phyloP scores from a whole-genome alignment of 2,797 vertebrate genomes.

The Pangasius macronema region DNA sequence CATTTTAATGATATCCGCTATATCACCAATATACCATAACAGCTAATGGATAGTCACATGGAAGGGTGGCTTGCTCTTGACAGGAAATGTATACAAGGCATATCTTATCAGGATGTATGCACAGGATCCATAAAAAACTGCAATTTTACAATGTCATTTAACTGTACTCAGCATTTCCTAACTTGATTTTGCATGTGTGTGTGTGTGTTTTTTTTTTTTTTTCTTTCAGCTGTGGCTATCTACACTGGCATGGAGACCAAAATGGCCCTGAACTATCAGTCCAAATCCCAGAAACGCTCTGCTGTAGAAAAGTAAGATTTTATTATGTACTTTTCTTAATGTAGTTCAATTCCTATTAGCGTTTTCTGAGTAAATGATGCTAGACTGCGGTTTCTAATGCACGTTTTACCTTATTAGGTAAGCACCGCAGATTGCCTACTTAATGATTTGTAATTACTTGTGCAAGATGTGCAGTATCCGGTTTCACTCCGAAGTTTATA shows the following conservation, averaged over 20 bases:
- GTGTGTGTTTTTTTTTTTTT: neutral
- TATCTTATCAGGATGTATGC: neutral
- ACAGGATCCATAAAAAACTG: neutral
- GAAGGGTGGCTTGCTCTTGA: neutral
- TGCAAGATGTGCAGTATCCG: conserved; percentile 32
- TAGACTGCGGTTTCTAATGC: conserved; percentile 31
- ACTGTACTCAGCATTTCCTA: neutral
- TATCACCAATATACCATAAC: neutral
- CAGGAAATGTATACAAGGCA: neutral
- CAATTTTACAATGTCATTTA: neutral
- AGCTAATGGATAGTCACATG: neutral
- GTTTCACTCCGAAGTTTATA: conserved; percentile 35
- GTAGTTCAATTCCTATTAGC: conserved; percentile 9
- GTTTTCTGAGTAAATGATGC: conserved; percentile 2
- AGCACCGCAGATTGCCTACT: conserved; percentile 3
- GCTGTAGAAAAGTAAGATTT: conserved; percentile 93
- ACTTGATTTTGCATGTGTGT: neutral
- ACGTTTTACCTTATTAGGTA: conserved; percentile 32
- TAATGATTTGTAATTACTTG: conserved; percentile 33
- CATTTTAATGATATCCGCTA: neutral
- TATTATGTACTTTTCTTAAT: conserved; percentile 19
- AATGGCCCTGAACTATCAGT: conserved; percentile 97
- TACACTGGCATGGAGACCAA: conserved; percentile 99
- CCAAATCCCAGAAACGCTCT: conserved; percentile 95
- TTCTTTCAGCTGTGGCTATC: conserved; percentile 85